Base-by-base conservation (phyloP, 1,140 invertebrate species). In the Aporrectodea caliginosa region DNA sequence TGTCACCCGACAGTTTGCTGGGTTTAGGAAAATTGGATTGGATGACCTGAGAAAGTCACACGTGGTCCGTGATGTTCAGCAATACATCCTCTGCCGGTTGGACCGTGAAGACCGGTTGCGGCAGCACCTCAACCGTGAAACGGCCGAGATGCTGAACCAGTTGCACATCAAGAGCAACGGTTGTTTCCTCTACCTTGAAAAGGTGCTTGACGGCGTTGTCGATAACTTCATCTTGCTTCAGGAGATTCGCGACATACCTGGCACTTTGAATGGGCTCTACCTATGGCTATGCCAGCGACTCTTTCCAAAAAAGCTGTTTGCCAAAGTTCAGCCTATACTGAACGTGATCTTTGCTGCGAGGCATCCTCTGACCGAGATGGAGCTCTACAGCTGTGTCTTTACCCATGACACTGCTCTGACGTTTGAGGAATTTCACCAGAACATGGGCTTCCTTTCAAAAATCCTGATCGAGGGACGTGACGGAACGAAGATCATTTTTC, bases 91-190 rank as follows among this genome's bases (percentile, higher is more conserved):
- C 0, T 93, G 94, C n/a, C 89, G 96, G 1, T 88, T 98, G 35
- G 95, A 98, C 85, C 92, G 84, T 22, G 87, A 88, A 79, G 85
- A 86, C 30, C 91, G 92, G n/a, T 87, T 96, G 0, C 87, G 94
- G 79, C 92, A 94, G 84, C 93, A 95, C 84, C 92, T 95, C 73
- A 93, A 91, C 77, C 90, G 91, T 83, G 94, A 95, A 84, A 97
- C 95, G 0, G 95, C 96, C 0, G 95, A 97, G 83, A 96, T 96
- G 89, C 89, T 98, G 6, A 97, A 98, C 88, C 95, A 97, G 84
- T 90, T 98, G 6, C 93, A 98, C 84, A 98, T 98, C 81, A 98
- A 98, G 87, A 96, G 95, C 84, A 97, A 98, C 86, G 96, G 96
- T 0, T 98, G 96, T 85, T 94, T 98, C 83, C 89, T 98, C 0